Base-by-base conservation (phyloP, 2,113 vertebrate species). In the Benitochromis conjunctus region DNA sequence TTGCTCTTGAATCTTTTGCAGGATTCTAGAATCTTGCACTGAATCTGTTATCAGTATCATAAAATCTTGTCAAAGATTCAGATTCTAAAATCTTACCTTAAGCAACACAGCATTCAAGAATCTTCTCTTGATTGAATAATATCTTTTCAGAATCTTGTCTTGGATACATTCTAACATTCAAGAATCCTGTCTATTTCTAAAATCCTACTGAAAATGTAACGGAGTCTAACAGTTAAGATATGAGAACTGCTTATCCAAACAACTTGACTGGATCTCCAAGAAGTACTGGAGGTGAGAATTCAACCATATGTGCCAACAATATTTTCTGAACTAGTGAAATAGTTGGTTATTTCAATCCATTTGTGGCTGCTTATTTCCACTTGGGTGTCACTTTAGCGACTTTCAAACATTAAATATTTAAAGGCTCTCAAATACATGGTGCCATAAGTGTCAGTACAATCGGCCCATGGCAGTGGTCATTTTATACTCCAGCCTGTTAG, bases 41-140 rank as follows among this genome's bases (percentile, higher is more conserved):
- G 9, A 10, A 43, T 43, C 41, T 4, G 12, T 43, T 12, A 4
- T 11, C 12, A 4, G 12, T 12, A 0, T 43, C 19, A 13, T 19
- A 41, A 21, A 66, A 21, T 41, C 11, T n/a, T 5, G 36, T 12
- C 64, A 1, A 41, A 43, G 12, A 1, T 24, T 66, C 36, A 1
- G 4, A 66, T 41, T 66, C 0, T 41, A 41, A 38, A 66, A 14
- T 66, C 7, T 41, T 18, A 0, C 62, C 64, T 69, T n/a, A 24
- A 43, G 36, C 7, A 46, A 16, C 0, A 1, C 38, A 69, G 8
- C 16, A 26, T 69, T 69, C 13, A 12, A 64, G 9, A 64, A 36
- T 64, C 5, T 0, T 31, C 0, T 18, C 18, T 12, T 62, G 12
- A 36, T 36, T n/a, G 18, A 29, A 31, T 31, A 31, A 31, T 6